Base-by-base conservation (phyloP, 2,888 invertebrate species). In the Sarcophaga rosellei region DNA sequence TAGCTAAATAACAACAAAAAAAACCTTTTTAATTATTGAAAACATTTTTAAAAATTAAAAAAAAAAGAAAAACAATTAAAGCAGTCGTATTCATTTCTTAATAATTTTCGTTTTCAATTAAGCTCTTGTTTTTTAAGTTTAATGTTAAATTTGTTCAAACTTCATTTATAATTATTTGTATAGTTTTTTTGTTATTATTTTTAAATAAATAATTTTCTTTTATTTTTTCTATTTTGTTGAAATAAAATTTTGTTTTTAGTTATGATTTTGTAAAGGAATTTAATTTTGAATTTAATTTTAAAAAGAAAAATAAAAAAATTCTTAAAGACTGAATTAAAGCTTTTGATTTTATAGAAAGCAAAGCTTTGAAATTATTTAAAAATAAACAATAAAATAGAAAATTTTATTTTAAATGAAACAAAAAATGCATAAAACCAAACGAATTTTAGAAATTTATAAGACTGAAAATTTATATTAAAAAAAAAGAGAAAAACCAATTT, bases 401-500 rank as follows among this genome's bases (percentile, higher is more conserved):
- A 69, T 70, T 53, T 75, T 35, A 65, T 65, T 25, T 21, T 62
- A 75, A 65, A 25, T 35, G 21, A 11, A 69, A 35, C 11, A 15
- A 53, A 65, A 63, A n/a, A 72, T 35, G 35, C 35, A 8, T 35
- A 70, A 57, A 6, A 15, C 4, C 8, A 77, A 23, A 62, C 61
- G 68, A 73, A 66, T 20, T 76, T 70, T 81, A 85, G 79, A 85
- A 82, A 81, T 78, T 85, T 86, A 85, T 87, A 87, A 87, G 84
- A 87, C 84, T 87, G 85, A 82, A 87, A 87, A 87, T 82, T 85
- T 76, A 84, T 77, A 77, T 82, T 82, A 66, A 74, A 35, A 35
- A 35, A 10, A 1, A 35, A 35, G 35, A 35, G 35, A 35, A 35
- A 35, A 1, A 35, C 35, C 35, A 0, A 17, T 72, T 44, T 74